Percentiles rank a stretch among this genome's conserved stretches.
Evolutionary conservation across 2,113 vertebrate genomes (phyloP).

Genomic region (Microtus ochrogaster): DNA sequence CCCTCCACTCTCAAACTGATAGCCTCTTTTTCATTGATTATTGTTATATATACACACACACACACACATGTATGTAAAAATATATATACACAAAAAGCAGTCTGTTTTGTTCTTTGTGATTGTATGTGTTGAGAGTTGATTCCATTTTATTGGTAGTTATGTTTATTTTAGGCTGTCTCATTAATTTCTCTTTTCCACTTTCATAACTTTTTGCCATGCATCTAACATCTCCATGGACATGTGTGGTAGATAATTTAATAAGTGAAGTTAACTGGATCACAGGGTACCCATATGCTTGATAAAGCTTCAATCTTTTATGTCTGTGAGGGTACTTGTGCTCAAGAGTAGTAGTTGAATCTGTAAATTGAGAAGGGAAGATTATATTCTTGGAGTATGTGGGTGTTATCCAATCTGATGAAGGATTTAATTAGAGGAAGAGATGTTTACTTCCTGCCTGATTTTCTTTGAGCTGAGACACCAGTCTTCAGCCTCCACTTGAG

Average conservation of each 20-base stretch:
- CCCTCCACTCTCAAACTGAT: not conserved
- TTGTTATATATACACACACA: not conserved
- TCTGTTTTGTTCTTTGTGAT: not conserved
- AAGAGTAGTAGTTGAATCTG: not conserved
- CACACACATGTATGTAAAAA: not conserved
- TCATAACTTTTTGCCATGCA: not conserved
- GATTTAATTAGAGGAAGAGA: not conserved
- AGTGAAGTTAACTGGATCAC: not conserved
- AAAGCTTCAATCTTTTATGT: not conserved
- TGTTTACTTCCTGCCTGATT: not conserved
- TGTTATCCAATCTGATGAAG: not conserved
- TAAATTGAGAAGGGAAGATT: not conserved
- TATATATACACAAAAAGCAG: not conserved
- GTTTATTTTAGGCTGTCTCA: not conserved
- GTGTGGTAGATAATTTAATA: not conserved
- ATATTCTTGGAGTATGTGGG: not conserved
- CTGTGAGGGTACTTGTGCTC: not conserved
- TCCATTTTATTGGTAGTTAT: not conserved
- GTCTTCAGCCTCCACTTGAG: no score
- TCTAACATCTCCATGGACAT: not conserved
- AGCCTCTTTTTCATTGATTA: not conserved
- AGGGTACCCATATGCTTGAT: not conserved
- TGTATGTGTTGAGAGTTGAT: not conserved
- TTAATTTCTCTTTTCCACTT: not conserved
- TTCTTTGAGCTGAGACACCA: not conserved